These are phyloP conservation scores for Psilopogon haemacephalus DNA, from an alignment of 2,113 vertebrate species.

Conservation along the genomic window DNA sequence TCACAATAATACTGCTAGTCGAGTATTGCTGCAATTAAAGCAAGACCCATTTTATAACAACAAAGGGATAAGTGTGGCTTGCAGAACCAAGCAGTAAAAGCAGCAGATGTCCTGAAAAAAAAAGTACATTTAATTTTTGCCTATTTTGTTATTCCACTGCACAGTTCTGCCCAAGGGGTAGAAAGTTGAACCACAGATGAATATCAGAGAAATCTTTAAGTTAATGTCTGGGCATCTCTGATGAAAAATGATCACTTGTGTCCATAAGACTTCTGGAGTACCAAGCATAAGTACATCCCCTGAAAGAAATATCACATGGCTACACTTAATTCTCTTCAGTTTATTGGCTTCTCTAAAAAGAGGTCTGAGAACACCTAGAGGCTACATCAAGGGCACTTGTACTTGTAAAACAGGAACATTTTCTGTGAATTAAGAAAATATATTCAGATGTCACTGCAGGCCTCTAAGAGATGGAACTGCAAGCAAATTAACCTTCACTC, in stretches of 20 bases:
- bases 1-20: background rate
- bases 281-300: accelerated
- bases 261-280: background rate
- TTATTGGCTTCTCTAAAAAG: background rate
- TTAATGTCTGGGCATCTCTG: background rate
- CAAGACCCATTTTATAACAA: background rate
- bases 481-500: background rate
- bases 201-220: background rate
- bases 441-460: background rate
- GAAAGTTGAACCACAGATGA: background rate
- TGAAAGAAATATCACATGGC: background rate
- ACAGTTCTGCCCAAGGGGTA: background rate
- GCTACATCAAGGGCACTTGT: background rate
- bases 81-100: background rate
- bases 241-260: background rate
- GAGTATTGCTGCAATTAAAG: background rate
- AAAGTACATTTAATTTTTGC: background rate
- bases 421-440: background rate
- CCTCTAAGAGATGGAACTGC: background rate
- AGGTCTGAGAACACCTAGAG: background rate
- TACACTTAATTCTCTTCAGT: background rate
- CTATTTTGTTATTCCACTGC: background rate
- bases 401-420: background rate
- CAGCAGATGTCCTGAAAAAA: background rate
- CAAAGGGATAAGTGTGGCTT: background rate